Evolutionary conservation across 1,140 invertebrate species (phyloP), one percentile per base, ranked within the genome.

Genomic region (Aplysia californica): DNA sequence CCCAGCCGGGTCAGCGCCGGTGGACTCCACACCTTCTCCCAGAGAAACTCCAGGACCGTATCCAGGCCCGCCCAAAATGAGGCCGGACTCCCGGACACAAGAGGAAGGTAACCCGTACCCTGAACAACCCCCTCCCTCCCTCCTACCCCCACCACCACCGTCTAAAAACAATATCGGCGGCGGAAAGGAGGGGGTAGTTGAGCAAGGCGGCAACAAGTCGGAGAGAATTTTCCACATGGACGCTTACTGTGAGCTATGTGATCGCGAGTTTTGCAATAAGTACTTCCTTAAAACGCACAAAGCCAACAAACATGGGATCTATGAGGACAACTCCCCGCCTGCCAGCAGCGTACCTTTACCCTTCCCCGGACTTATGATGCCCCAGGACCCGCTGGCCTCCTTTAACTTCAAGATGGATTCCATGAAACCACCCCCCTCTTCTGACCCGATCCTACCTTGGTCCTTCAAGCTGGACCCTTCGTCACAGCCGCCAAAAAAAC

Each of bases 271-370:
- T 79, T 92, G 92, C 65, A 91, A 90, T 76, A 90, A 89, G 74
- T 90, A 90, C 76, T 90, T 89, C 73, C 80, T 90, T 94, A 97
- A 98, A 87, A 99, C 98, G 0, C 98, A 99, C 91, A 99, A 99
- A 96, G 95, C 98, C 82, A 95, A 98, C 87, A 99, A 99, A 96
- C 98, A 99, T 90, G 97, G 97, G 5, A 99, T 99, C 44, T 89
- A 84, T 82, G 88, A 89, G 33, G 86, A 82, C 67, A 80, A 41
- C 35, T 73, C 82, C 76, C 26, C 75, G 68, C 38, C 77, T 39
- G 18, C 72, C 44, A 26, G 72, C 65, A 76, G 61, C 58, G 21
- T 55, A 70, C 61, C 76, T 76, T 31, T 71, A 31, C 56, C 70
- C 73, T 55, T 70, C 77, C 59, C 72, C 0, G 72, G 72, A 10